phyloP scores from a whole-genome alignment of 2,113 vertebrate genomes.

The Bombycilla garrulus region DNA sequence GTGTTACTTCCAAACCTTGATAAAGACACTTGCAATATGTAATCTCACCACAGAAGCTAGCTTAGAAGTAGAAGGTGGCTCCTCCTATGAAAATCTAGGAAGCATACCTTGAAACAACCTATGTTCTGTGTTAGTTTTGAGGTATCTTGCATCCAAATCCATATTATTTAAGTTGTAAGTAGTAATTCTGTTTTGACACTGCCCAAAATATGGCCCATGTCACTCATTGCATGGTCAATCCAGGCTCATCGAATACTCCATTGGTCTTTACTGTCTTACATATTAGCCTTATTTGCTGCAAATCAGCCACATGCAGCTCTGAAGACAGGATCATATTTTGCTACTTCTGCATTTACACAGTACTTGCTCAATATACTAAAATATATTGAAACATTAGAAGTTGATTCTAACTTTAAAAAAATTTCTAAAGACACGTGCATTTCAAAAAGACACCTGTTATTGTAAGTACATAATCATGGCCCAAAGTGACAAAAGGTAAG shows the following conservation, averaged over 20 bases:
- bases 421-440: neutral
- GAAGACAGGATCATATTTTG: neutral
- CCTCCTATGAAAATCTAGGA: neutral
- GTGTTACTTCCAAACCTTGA: neutral
- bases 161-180: neutral
- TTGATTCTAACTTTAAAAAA: neutral
- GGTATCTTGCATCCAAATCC: neutral
- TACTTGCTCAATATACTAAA: neutral
- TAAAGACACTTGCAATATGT: neutral
- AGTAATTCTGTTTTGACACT: neutral
- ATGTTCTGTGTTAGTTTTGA: neutral
- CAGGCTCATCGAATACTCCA: fast-evolving
- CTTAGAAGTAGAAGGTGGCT: neutral
- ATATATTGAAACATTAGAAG: neutral
- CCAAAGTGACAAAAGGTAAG: neutral
- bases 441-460: neutral
- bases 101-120: neutral
- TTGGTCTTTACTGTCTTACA: neutral
- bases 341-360: neutral
- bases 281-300: neutral
- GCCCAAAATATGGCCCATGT: neutral
- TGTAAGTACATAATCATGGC: neutral
- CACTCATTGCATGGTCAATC: neutral
- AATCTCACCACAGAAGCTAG: neutral
- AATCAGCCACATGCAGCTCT: neutral